phyloP scores from a whole-genome alignment of 1,140 invertebrate species.

The Lepidurus apus region DNA sequence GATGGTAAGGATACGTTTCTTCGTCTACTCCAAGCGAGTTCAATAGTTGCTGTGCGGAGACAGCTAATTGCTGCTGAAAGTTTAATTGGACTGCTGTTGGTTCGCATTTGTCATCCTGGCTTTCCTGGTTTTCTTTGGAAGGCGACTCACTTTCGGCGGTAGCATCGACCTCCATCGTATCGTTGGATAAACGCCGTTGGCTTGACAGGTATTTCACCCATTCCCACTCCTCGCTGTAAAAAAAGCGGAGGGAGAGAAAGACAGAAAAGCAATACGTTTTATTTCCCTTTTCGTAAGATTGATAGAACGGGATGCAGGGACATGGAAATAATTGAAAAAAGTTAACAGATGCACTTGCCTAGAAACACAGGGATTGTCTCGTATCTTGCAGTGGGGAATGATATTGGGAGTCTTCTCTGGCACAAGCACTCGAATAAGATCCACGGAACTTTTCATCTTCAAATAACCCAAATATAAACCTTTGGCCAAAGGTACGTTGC shows the following conservation, averaged over 20 bases:
- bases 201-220: conserved; percentile 47
- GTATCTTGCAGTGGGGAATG: conserved; percentile 81
- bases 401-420: conserved; percentile 85
- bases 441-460: conserved; percentile 90
- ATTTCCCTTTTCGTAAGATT: conserved; percentile 29
- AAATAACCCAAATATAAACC: conserved; percentile 92
- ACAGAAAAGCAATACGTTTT: conserved; percentile 27
- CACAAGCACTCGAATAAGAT: conserved; percentile 88
- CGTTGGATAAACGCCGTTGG: conserved; percentile 14
- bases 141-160: not conserved
- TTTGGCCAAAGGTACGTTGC: conserved; percentile 66
- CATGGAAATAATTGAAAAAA: conserved; percentile 27
- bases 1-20: conserved; percentile 34
- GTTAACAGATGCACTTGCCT: conserved; percentile 58
- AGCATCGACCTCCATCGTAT: conserved; percentile 27
- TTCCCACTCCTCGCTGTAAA: conserved; percentile 83
- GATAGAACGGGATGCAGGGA: conserved; percentile 23
- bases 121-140: conserved; percentile 22
- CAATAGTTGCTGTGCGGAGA: conserved; percentile 42
- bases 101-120: not conserved
- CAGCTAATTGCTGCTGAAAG: conserved; percentile 42
- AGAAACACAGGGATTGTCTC: conserved; percentile 92
- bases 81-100: conserved; percentile 39
- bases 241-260: conserved; percentile 32
- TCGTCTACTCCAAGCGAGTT: conserved; percentile 39